Percentiles rank a stretch among this genome's conserved stretches.
phyloP scores from a whole-genome alignment of 2,888 invertebrate species.

The Lysandra coridon region DNA sequence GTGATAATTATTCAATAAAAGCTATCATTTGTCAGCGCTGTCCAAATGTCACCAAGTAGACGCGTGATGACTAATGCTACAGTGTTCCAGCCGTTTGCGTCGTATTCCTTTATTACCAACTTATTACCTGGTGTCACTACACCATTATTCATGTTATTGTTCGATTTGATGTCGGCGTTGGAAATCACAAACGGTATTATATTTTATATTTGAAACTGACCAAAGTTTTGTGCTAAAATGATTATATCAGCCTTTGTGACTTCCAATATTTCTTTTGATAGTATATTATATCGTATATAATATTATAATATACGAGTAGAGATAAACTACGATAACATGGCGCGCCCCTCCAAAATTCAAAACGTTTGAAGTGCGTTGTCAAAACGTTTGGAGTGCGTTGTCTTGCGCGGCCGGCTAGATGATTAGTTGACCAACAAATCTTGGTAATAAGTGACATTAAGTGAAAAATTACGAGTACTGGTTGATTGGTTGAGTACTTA shows the following conservation, averaged over 20 bases:
- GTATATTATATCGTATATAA: no score
- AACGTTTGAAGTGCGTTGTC: no score
- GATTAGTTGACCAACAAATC: no score
- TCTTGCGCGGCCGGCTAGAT: no score
- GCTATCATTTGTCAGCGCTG: constrained; percentile 71
- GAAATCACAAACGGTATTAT: neutral
- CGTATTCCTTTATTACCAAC: constrained; percentile 67
- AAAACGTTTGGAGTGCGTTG: no score
- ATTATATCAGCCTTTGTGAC: neutral
- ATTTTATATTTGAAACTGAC: neutral
- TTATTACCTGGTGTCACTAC: constrained; percentile 69
- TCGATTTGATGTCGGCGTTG: constrained; percentile 38
- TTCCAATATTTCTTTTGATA: no score
- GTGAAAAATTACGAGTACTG: no score
- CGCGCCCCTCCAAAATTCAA: no score
- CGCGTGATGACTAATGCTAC: constrained; percentile 74
- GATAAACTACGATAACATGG: no score
- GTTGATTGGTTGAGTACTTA: no score
- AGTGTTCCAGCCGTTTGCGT: constrained; percentile 67
- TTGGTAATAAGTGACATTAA: no score
- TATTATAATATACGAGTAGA: no score
- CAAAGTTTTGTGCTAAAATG: neutral
- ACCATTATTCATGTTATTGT: constrained; percentile 74
- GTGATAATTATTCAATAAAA: constrained; percentile 76
- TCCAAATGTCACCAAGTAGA: constrained; percentile 73